These are phyloP conservation scores for Caranx melampygus DNA, from an alignment of 2,113 vertebrate species.

Conservation along the genomic window DNA sequence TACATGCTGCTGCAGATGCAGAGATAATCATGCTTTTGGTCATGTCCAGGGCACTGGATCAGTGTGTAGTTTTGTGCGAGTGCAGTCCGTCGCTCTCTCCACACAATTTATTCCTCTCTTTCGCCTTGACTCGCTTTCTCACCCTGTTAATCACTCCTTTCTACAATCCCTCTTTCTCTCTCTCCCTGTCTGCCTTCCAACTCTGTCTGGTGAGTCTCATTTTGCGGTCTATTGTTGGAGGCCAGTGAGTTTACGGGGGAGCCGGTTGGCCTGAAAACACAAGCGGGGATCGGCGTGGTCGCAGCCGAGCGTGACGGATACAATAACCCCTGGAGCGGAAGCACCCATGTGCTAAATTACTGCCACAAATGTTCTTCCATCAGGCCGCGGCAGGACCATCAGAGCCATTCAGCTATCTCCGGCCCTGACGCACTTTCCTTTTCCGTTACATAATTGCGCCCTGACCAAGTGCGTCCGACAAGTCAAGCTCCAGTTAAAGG, in stretches of 20 bases:
- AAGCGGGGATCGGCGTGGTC: conserved; percentile 56
- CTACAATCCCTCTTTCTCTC: conserved; percentile 5
- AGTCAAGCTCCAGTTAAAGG: conserved; percentile 44
- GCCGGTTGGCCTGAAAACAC: conserved; percentile 65
- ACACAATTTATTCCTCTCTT: conserved; percentile 24
- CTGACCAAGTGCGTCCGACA: conserved; percentile 31
- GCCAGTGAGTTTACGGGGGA: conserved; percentile 55
- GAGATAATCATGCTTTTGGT: conserved; percentile 8
- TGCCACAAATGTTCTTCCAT: conserved; percentile 75
- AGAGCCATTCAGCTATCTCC: conserved; percentile 51
- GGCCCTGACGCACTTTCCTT: conserved; percentile 44
- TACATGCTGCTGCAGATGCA: conserved; percentile 4
- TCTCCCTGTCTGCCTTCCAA: not conserved
- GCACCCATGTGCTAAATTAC: conserved; percentile 82
- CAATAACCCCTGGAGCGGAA: conserved; percentile 77
- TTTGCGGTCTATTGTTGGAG: conserved; percentile 65
- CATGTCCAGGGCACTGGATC: not conserved
- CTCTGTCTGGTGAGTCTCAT: conserved; percentile 48
- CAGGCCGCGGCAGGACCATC: conserved; percentile 47
- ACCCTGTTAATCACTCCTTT: conserved; percentile 50
- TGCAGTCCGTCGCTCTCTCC: not conserved
- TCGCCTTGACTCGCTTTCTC: conserved; percentile 34
- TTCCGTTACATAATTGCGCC: conserved; percentile 63
- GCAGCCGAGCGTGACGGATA: conserved; percentile 74
- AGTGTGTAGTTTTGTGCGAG: not conserved